Base-by-base conservation (phyloP, 2,797 vertebrate genomes). In the Miichthys miiuy region DNA sequence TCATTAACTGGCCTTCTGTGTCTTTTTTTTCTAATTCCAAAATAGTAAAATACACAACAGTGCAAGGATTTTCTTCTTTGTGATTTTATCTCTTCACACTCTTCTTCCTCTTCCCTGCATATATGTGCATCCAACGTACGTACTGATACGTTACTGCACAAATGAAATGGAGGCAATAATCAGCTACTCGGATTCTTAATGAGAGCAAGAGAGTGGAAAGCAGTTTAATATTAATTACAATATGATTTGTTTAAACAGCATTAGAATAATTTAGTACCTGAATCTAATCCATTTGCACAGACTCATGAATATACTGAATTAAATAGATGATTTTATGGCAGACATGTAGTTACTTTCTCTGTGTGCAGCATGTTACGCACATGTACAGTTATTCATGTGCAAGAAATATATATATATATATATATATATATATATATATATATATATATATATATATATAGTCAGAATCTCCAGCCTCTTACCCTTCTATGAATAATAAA, bases 1-100 rank as follows among this genome's bases (percentile, higher is more conserved):
- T 54, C 52, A 41, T 17, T 56, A 50, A 72, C 85, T 63, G 65
- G 18, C 54, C 63, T 60, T 9, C 34, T 68, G 25, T 54, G 73
- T 70, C 38, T 62, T 54, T 72, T 16, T 17, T 57, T 20, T 38
- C 8, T 21, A 25, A 72, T 66, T 64, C 68, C 3, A 55, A 63
- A 78, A 76, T 1, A 48, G 27, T 14, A 8, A 21, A 79, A 66
- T 20, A 38, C 17, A 10, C 9, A 8, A 75, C 41, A 50, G 61
- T 7, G 18, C 11, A 10, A 30, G 1, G 7, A 71, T 54, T 44
- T n/a, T 57, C 20, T 66, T n/a, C n/a, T n/a, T 30, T 14, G 10
- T 4, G 1, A 3, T 42, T 42, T 42, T 13, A 11, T 10, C 4
- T 3, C n/a, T n/a, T 46, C 6, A 34, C 2, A 30, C 13, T 54